Evolutionary conservation across 2,888 invertebrate genomes (phyloP), one percentile per base, ranked within the genome.

Genomic region (Meandrusa payeni): DNA sequence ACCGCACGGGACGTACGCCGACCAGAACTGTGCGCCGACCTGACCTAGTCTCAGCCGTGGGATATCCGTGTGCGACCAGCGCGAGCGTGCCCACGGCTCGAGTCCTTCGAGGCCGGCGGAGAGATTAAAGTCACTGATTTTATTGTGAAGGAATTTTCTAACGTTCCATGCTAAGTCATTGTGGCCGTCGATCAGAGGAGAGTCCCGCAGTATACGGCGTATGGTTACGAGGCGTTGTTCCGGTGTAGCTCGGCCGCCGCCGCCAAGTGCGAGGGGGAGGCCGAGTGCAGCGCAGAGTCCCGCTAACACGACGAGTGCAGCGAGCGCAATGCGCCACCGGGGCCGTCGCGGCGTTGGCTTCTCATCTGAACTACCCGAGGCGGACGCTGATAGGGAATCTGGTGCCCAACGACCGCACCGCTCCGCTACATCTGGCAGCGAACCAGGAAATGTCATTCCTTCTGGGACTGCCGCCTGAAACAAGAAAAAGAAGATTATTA

Each of bases 1-100:
- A 55, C 93, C 94, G 69, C 95, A 95, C 54, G 95, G 95, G 66
- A 95, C 95, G 76, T 94, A 95, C 50, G 95, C 95, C 50, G 95
- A 95, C 95, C 95, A 95, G 75, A 95, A 95, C 90, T 97, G 97
- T 53, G 96, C 97, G 48, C 96, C 97, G 44, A 97, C 92, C 69
- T 93, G 91, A 46, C 97, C 97, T 58, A 92, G 90, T 61, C 92
- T 90, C 60, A 97, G 89, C 64, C 96, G 90, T 46, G 95, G 94
- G 61, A 97, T 94, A 78, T 97, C 97, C 13, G 97, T 97, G 75
- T 97, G 97, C 61, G 96, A 95, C 96, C 96, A 97, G 77, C 92
- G 92, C 73, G 94, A 94, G 61, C 91, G 90, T 56, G 94, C 92
- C 96, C 96, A 96, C 55, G 95, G 94, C 64, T 95, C 93, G 55